Evolutionary conservation across 2,797 vertebrate genomes (phyloP).

Genomic region (Sphaeramia orbicularis): DNA sequence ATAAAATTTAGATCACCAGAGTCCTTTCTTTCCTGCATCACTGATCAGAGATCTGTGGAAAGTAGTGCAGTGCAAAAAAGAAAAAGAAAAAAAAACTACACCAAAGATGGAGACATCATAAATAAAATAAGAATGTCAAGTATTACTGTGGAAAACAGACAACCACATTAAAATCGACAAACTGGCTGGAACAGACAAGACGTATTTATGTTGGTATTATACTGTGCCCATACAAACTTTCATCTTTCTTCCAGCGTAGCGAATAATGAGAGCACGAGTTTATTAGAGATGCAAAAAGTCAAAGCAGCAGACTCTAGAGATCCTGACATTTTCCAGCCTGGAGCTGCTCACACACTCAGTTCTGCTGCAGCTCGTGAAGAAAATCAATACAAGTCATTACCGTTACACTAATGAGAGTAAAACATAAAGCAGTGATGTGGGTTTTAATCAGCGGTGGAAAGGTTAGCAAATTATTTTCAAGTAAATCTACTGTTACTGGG

Average conservation of each 20-base stretch:
- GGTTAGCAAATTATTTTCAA: too few species aligned
- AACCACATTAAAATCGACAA: slow-evolving; percentile 16
- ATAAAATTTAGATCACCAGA: too few species aligned
- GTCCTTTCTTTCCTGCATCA: too few species aligned
- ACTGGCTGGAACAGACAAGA: slow-evolving; percentile 5
- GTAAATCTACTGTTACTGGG: too few species aligned
- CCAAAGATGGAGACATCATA: slow-evolving; percentile 4
- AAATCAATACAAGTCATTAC: slow-evolving; percentile 52
- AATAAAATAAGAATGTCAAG: slow-evolving; percentile 15
- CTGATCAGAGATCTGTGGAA: too few species aligned
- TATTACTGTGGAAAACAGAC: slow-evolving; percentile 1
- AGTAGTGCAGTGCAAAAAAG: neutral
- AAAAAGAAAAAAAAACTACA: neutral
- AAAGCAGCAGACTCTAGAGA: slow-evolving; percentile 34
- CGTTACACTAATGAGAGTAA: slow-evolving; percentile 29
- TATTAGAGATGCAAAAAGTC: slow-evolving; percentile 41
- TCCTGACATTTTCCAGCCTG: slow-evolving; percentile 44
- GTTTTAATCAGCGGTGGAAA: slow-evolving; percentile 5
- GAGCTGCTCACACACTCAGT: slow-evolving; percentile 23
- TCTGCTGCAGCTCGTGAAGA: slow-evolving; percentile 10
- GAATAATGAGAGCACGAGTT: slow-evolving; percentile 36
- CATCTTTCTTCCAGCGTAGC: slow-evolving; percentile 2
- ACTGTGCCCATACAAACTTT: slow-evolving; percentile 1
- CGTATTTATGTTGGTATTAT: slow-evolving; percentile 8
- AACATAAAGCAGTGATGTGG: slow-evolving; percentile 21